Conservation (phyloP, 2,888 invertebrate species). For the Linnaemya vulpina region DNA sequence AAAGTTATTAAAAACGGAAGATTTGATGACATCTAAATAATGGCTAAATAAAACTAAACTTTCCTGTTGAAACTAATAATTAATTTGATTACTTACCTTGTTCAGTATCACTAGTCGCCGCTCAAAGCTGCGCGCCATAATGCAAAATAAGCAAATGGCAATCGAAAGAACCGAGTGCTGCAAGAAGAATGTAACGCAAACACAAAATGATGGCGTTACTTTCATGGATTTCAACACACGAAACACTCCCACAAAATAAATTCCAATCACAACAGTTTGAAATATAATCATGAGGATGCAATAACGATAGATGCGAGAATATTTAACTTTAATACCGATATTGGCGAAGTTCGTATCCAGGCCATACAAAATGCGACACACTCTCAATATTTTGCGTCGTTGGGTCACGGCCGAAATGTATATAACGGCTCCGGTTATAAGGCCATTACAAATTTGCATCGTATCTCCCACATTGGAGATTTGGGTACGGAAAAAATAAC, state of each 20-base stretch:
- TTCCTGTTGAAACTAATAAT: too few species aligned
- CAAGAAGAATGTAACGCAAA: constrained; percentile 80
- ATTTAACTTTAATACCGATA: constrained; percentile 80
- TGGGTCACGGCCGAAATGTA: constrained; percentile 78
- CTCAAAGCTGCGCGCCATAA: constrained; percentile 79
- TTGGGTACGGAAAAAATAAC: constrained; percentile 80
- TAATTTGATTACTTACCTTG: constrained; percentile 76
- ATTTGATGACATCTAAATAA: too few species aligned
- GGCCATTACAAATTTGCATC: constrained; percentile 79
- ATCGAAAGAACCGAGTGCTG: constrained; percentile 81
- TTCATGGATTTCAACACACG: constrained; percentile 77
- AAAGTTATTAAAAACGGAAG: too few species aligned
- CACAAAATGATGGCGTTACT: constrained; percentile 78
- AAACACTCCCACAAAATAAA: constrained; percentile 80
- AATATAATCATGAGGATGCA: constrained; percentile 77
- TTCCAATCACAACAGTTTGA: constrained; percentile 77
- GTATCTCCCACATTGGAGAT: constrained; percentile 80
- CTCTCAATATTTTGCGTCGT: constrained; percentile 77
- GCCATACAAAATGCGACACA: constrained; percentile 77
- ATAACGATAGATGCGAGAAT: constrained; percentile 80
- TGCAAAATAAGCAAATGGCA: constrained; percentile 80
- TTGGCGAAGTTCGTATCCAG: constrained; percentile 79
- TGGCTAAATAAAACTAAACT: not conserved
- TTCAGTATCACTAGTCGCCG: constrained; percentile 80
- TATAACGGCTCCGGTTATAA: constrained; percentile 79